Conservation (phyloP, 2,888 invertebrate genomes). For the Leptogaster cylindrica region DNA sequence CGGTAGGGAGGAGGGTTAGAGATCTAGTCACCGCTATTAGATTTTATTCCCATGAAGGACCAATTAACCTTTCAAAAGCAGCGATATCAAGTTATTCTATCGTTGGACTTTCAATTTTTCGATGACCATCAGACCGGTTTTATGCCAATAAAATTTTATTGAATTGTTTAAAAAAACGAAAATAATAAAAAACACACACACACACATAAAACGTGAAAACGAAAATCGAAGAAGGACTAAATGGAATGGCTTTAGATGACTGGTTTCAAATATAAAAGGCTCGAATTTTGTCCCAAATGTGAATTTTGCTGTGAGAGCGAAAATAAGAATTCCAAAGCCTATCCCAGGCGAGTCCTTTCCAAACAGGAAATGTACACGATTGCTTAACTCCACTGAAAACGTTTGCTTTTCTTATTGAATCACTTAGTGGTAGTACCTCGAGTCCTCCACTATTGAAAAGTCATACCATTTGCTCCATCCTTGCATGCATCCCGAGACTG, state of each 20-base stretch:
- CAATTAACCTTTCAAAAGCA: slow-evolving; percentile 33
- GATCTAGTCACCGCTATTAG: not conserved
- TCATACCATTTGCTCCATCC: not conserved
- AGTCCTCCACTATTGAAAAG: not conserved
- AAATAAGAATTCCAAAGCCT: not conserved
- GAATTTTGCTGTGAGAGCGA: not conserved
- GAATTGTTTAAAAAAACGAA: slow-evolving; percentile 27
- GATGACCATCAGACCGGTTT: slow-evolving; percentile 18
- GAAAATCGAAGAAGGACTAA: not conserved
- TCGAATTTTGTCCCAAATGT: not conserved
- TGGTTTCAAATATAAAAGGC: slow-evolving; percentile 7
- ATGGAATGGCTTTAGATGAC: slow-evolving; percentile 14
- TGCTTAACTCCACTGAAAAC: slow-evolving; percentile 14
- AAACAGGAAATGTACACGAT: not conserved
- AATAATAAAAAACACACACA: too few species aligned
- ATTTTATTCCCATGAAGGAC: slow-evolving; percentile 24
- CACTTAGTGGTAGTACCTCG: slow-evolving; percentile 19
- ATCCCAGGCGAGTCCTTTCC: not conserved
- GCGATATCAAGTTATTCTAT: slow-evolving; percentile 26
- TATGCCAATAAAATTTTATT: slow-evolving; percentile 36
- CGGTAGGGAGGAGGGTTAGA: not conserved
- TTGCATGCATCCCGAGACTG: not conserved
- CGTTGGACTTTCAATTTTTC: slow-evolving; percentile 33
- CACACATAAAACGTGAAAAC: too few species aligned
- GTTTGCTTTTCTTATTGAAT: slow-evolving; percentile 28